phyloP scores from a whole-genome alignment of 2,888 invertebrate genomes.

The Archips crataeganus region DNA sequence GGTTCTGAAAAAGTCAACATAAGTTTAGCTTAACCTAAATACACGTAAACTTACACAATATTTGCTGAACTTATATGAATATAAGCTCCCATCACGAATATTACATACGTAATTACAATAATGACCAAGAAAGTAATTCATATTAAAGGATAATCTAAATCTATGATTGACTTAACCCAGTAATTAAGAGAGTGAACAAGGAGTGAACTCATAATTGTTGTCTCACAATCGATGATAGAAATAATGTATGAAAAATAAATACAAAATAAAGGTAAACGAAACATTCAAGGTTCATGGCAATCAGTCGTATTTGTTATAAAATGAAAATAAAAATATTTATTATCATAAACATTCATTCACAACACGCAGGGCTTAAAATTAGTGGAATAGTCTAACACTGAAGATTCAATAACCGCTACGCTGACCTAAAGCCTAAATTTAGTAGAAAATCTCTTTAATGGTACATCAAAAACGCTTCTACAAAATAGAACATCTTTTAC shows the following conservation, averaged over 20 bases:
- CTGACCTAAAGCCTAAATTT: slow-evolving; percentile 14
- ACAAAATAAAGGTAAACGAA: slow-evolving; percentile 13
- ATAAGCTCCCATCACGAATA: slow-evolving; percentile 18
- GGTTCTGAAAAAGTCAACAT: slow-evolving; percentile 33
- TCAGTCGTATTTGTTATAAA: slow-evolving; percentile 15
- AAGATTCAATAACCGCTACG: slow-evolving; percentile 43
- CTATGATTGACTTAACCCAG: slow-evolving; percentile 33
- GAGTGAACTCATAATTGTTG: slow-evolving; percentile 10
- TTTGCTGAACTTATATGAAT: slow-evolving; percentile 10
- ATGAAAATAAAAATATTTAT: slow-evolving; percentile 1
- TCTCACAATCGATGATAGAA: neutral
- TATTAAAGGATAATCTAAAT: slow-evolving; percentile 27
- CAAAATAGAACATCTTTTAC: slow-evolving; percentile 16
- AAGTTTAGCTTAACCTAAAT: slow-evolving; percentile 30
- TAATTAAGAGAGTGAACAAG: slow-evolving; percentile 7
- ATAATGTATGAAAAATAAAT: slow-evolving; percentile 1
- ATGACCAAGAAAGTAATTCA: slow-evolving; percentile 15
- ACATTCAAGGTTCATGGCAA: slow-evolving; percentile 23
- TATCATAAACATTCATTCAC: slow-evolving; percentile 24
- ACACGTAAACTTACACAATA: slow-evolving; percentile 17
- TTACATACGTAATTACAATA: slow-evolving; percentile 29
- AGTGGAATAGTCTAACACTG: slow-evolving; percentile 53
- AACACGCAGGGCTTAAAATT: slow-evolving; percentile 46
- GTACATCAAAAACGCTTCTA: slow-evolving; percentile 13
- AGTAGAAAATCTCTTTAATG: slow-evolving; percentile 11